Conservation (phyloP, 2,113 vertebrate genomes). For the Corvus moneduloides region DNA sequence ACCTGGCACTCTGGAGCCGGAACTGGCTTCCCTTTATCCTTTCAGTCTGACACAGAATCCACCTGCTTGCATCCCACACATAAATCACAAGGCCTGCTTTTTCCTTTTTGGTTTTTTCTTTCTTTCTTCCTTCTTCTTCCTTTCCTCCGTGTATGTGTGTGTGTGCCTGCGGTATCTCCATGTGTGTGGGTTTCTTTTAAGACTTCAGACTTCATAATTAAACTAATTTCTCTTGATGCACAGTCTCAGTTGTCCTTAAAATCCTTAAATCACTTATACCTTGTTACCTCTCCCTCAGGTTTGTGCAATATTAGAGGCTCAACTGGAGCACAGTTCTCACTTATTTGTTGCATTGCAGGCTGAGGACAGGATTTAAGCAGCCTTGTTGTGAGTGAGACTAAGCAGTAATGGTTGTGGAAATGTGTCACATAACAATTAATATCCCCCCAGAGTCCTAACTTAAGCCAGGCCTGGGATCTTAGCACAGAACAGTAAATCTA, state of each 20-base stretch:
- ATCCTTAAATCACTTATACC: background rate
- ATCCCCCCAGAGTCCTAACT: background rate
- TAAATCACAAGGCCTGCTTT: background rate
- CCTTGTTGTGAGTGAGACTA: background rate
- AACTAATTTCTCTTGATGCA: background rate
- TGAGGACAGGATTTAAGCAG: background rate
- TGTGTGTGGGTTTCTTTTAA: background rate
- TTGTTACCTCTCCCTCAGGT: background rate
- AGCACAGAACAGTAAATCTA: background rate
- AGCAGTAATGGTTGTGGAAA: background rate
- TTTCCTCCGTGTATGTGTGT: background rate
- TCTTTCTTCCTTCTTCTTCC: background rate
- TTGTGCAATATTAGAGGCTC: background rate
- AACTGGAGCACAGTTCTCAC: background rate
- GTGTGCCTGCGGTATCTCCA: background rate
- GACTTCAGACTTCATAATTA: background rate
- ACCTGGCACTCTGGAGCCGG: background rate
- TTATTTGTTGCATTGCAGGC: background rate
- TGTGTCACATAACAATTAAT: background rate
- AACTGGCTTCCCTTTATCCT: background rate
- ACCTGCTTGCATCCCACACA: background rate
- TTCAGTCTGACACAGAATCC: background rate
- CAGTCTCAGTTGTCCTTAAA: background rate
- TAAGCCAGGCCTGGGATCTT: background rate
- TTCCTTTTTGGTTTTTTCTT: too few relatives aligned